Base-by-base conservation (phyloP, 2,888 invertebrate genomes). In the Caenorhabditis zanzibari region DNA sequence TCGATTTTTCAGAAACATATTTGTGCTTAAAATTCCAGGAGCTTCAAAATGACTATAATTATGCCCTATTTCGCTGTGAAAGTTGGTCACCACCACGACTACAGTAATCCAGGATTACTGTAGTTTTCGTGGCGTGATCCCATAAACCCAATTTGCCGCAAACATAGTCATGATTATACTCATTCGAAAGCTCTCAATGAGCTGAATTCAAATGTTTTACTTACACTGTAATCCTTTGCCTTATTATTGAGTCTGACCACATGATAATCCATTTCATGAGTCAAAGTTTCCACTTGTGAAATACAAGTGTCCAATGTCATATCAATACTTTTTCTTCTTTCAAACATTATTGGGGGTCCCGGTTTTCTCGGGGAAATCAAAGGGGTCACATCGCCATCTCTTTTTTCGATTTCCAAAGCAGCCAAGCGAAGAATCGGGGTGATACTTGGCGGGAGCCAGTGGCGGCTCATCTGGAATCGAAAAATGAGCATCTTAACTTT, bases 381-480 rank as follows among this genome's bases (percentile, higher is more conserved):
- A 10, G 77, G 77, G 10, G 69, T 77, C 32, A 77, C 28, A 14
- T 41, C 71, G 0, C 77, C 77, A 22, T 77, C 63, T 3, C 75
- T 47, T 44, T 80, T 84, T 44, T 85, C 81, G 3, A 85, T 47
- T 64, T 87, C 85, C n/a, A 81, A 22, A 0, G 85, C 81, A 2
- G 81, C 82, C 4, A 87, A 49, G 6, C 84, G 77, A 19, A 88
- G 81, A 19, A 88, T 79, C 14, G 90, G 90, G 14, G 83, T 86
- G 47, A 90, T 71, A 9, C 86, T 86, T 10, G 90, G 89, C 3
- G 88, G 88, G 10, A 90, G 79, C 90, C 90, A 90, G 77, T 90
- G 90, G 7, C 85, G 82, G 54, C 77, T 82, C 87, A 87, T 87
- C 86, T 86, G 71, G 14, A 64, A 59, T 19, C 73, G 12, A 47